Base-by-base conservation (phyloP, 2,888 invertebrate genomes). In the Koerneria pararmatus region DNA sequence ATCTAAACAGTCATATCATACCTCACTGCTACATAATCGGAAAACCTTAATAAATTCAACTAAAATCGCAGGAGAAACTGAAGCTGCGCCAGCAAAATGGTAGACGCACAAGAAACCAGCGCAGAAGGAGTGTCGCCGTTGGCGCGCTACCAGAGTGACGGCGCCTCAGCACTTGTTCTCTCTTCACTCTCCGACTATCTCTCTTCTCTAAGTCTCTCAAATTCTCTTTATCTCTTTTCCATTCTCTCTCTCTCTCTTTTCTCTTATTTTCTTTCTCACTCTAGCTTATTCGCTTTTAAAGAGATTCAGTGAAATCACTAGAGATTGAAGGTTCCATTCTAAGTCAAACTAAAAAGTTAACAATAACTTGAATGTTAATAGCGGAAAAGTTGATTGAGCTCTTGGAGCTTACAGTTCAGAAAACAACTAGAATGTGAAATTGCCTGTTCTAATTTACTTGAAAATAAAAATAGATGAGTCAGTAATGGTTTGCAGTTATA, bases 41-140 rank as follows among this genome's bases (percentile, higher is more conserved):
- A n/a, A n/a, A n/a, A n/a, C n/a, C n/a, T n/a, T n/a, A n/a, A n/a
- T n/a, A n/a, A n/a, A n/a, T n/a, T n/a, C n/a, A n/a, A n/a, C n/a
- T n/a, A n/a, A n/a, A n/a, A n/a, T 51, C 67, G 15, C 67, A 75
- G 76, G 78, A 78, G 66, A 78, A 78, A 53, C 70, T 78, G 59
- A 73, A 73, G 24, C 60, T 76, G n/a, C 70, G 78, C 6, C 76
- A 77, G 62, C 78, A 78, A 62, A 74, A 74, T 56, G 71, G 70
- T 24, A 70, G 77, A 8, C 59, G 76, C n/a, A 78, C 73, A 11
- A 19, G 73, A 3, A 69, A 59, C 1, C 63, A 73, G 48, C 62
- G 73, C 31, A 60, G 62, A 49, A 72, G 68, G 62, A 58, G 68
- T 31, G 67, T 67, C 32, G 72, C 72, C 62, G 69, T 72, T 19